phyloP scores from a whole-genome alignment of 2,797 vertebrate genomes.

The Valencia hispanica region DNA sequence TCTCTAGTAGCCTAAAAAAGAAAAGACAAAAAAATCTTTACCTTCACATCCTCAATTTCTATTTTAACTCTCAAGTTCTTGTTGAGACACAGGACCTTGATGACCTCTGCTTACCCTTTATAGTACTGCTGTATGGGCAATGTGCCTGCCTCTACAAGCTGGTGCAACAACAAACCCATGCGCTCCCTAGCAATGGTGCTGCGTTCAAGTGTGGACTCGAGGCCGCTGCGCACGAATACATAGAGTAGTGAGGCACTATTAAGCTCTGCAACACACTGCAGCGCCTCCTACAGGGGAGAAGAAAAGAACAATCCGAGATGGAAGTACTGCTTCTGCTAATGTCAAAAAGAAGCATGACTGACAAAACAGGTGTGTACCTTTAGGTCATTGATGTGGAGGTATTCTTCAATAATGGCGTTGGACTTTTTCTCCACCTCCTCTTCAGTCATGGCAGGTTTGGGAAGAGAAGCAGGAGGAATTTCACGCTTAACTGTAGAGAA shows the following conservation, averaged over 20 bases:
- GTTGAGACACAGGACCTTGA: background rate
- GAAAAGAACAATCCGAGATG: background rate
- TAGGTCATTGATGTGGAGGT: conserved; percentile 95
- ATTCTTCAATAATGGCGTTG: conserved; percentile 94
- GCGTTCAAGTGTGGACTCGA: conserved; percentile 94
- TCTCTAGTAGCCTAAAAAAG: conserved; percentile 86
- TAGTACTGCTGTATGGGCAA: conserved; percentile 90
- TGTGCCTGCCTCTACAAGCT: conserved; percentile 84
- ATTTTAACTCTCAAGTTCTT: background rate
- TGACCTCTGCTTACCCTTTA: conserved; percentile 85
- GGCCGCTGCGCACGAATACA: conserved; percentile 90
- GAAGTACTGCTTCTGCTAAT: background rate
- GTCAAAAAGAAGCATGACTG: background rate
- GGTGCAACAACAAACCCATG: conserved; percentile 89
- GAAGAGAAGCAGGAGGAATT: conserved; percentile 69
- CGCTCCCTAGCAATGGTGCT: conserved; percentile 92
- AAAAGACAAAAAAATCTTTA: background rate
- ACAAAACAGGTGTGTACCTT: conserved; percentile 81
- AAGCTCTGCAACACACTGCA: conserved; percentile 94
- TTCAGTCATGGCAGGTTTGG: conserved; percentile 85
- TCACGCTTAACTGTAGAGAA: conserved; percentile 85
- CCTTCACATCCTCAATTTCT: background rate
- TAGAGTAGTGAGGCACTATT: conserved; percentile 87
- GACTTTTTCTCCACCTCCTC: conserved; percentile 95
- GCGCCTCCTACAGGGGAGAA: conserved; percentile 85